Evolutionary conservation across 2,888 invertebrate genomes (phyloP).

Genomic region (Oligia latruncula): DNA sequence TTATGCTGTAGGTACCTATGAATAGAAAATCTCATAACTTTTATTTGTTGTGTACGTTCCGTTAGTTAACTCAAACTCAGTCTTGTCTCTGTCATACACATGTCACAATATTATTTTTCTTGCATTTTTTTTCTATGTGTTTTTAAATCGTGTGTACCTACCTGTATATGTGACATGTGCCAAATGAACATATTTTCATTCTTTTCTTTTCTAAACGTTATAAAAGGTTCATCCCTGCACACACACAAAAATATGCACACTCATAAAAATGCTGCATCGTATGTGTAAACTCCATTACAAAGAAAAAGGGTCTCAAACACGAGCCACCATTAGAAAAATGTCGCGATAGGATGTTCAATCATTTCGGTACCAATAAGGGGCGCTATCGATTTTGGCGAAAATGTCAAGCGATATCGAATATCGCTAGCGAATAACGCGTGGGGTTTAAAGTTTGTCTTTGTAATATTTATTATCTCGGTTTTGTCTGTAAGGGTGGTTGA

Average conservation of each 20-base stretch:
- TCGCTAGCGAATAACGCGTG: slow-evolving; percentile 74
- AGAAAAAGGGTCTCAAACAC: slow-evolving; percentile 88
- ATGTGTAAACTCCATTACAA: slow-evolving; percentile 80
- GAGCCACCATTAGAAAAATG: slow-evolving; percentile 89
- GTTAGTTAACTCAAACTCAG: neutral
- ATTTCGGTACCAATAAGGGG: slow-evolving; percentile 90
- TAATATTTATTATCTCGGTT: slow-evolving; percentile 51
- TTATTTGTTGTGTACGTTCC: neutral
- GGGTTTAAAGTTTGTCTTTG: slow-evolving; percentile 67
- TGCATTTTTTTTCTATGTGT: neutral
- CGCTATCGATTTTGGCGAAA: slow-evolving; percentile 89
- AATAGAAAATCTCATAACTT: neutral
- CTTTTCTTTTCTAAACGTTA: neutral
- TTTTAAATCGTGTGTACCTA: neutral
- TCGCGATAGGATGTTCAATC: slow-evolving; percentile 90
- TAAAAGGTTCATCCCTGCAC: slow-evolving; percentile 13
- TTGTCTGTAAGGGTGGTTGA: slow-evolving; percentile 4
- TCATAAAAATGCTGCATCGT: slow-evolving; percentile 52
- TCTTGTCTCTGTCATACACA: neutral
- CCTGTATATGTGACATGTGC: neutral
- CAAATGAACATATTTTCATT: neutral
- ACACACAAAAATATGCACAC: slow-evolving; percentile 46
- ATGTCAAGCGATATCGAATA: slow-evolving; percentile 87
- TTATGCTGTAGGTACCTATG: neutral
- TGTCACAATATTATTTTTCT: neutral